A percentile compares a stretch with the other conserved stretches of the same genome.
Evolutionary conservation across 1,140 invertebrate genomes (phyloP).

Genomic region (Gryllus bimaculatus): DNA sequence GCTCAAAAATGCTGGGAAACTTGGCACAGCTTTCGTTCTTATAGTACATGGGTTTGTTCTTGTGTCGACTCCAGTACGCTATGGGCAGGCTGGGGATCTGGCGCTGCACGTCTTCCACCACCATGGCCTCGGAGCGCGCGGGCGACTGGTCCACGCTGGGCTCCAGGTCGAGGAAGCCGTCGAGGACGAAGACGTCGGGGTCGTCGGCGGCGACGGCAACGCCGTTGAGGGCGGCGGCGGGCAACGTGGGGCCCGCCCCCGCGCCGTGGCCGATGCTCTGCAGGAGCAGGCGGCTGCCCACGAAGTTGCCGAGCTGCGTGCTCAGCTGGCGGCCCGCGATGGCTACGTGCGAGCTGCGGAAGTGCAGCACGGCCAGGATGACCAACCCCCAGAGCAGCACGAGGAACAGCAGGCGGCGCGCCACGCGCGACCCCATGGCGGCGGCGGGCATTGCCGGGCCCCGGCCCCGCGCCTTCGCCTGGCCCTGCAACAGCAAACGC

Average conservation of each 20-base stretch:
- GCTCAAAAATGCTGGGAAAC: slow-evolving; percentile 76
- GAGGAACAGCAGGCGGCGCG: slow-evolving; percentile 7
- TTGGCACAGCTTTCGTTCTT: slow-evolving; percentile 65
- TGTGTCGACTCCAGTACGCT: slow-evolving; percentile 71
- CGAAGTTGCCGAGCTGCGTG: neutral
- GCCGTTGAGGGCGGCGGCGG: neutral
- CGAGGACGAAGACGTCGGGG: neutral
- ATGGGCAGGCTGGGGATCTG: slow-evolving; percentile 70
- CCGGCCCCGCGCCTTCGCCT: no score
- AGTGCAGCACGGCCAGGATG: slow-evolving; percentile 14
- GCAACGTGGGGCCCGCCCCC: no score
- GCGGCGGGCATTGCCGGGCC: neutral
- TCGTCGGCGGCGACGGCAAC: neutral
- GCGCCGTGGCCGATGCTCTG: slow-evolving; percentile 13
- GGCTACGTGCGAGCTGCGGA: slow-evolving; percentile 8
- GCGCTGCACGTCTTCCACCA: slow-evolving; percentile 64
- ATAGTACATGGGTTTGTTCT: slow-evolving; percentile 57
- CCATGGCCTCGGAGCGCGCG: slow-evolving; percentile 58
- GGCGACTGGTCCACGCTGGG: slow-evolving; percentile 57
- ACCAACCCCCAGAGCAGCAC: slow-evolving; percentile 10
- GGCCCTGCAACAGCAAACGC: no score
- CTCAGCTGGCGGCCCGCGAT: neutral
- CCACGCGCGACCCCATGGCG: neutral
- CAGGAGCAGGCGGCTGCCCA: slow-evolving; percentile 16
- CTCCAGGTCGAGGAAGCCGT: slow-evolving; percentile 30